Base-by-base conservation (phyloP, 2,113 vertebrate genomes). In the Talpa occidentalis region DNA sequence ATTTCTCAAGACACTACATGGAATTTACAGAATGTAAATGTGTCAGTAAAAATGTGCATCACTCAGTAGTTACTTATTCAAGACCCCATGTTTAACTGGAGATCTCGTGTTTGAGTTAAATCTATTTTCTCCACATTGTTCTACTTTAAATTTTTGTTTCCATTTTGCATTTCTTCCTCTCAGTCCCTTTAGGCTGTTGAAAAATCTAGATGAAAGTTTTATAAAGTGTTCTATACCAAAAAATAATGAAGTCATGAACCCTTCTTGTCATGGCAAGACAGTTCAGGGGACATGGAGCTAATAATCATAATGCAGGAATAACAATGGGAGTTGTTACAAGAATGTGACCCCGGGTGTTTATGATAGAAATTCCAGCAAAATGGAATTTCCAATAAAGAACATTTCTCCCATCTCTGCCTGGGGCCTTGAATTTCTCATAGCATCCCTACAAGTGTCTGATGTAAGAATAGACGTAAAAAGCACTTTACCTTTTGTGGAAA, bases 1-100 rank as follows among this genome's bases (percentile, higher is more conserved):
- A 74, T 90, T 91, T 87, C 83, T 92, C 37, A 88, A 95, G 91
- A 62, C 35, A 85, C 52, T 64, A 35, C 37, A 22, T 90, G 37
- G 37, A 67, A 77, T 85, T 95, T 85, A 49, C 35, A 90, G 67
- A 66, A 93, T 87, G 30, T 42, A 40, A 91, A 44, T 2, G 17
- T 91, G 54, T 95, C 47, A 72, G 26, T 81, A 79, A 90, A 93
- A 47, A n/a, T 49, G 62, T 30, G 28, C 28, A 42, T 70, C 42
- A 60, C 15, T 67, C 22, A 80, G 6, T 26, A 69, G 44, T 19
- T 32, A 17, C 37, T 19, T 35, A 60, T 47, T 42, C 14, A 67
- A 78, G 87, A 26, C 11, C 21, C 69, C 26, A n/a, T 12, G 15
- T 47, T 52, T 22, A 69, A 52, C 7, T 47, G 54, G 54, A 74